Evolutionary conservation across 2,888 invertebrate genomes (phyloP).

Genomic region (Automeris io): DNA sequence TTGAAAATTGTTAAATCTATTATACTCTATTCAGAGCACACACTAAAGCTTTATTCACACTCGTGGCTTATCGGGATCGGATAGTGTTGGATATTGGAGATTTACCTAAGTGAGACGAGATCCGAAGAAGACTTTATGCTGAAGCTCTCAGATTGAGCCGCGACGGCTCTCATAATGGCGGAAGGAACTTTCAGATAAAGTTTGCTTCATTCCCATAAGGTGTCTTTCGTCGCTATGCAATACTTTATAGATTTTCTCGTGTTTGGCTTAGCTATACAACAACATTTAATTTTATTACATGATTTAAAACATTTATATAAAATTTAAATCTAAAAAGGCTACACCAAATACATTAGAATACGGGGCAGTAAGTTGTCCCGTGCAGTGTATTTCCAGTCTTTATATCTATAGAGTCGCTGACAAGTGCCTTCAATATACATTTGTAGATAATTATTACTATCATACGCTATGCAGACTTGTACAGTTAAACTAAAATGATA

Average conservation of each 20-base stretch:
- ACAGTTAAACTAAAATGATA: no score
- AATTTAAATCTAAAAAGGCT: not conserved
- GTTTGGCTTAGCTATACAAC: not conserved
- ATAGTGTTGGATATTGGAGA: conserved; percentile 64
- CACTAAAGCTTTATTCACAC: conserved; percentile 27
- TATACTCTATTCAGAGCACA: not conserved
- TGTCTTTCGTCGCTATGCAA: no score
- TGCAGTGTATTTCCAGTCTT: no score
- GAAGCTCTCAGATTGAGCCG: conserved; percentile 42
- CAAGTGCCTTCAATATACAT: no score
- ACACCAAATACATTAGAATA: not conserved
- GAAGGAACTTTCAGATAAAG: conserved; percentile 37
- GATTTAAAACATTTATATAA: not conserved
- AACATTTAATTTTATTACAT: not conserved
- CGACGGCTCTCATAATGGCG: conserved; percentile 45
- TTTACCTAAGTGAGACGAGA: conserved; percentile 65
- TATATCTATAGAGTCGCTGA: no score
- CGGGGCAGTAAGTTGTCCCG: no score
- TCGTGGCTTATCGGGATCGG: conserved; percentile 44
- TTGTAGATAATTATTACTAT: no score
- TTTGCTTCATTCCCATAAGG: conserved; percentile 15
- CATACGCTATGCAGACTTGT: no score
- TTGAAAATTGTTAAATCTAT: no score
- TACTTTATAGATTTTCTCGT: not conserved
- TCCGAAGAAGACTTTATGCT: conserved; percentile 54